Conservation (phyloP, 2,113 vertebrate species). For the Thalassoma bifasciatum region DNA sequence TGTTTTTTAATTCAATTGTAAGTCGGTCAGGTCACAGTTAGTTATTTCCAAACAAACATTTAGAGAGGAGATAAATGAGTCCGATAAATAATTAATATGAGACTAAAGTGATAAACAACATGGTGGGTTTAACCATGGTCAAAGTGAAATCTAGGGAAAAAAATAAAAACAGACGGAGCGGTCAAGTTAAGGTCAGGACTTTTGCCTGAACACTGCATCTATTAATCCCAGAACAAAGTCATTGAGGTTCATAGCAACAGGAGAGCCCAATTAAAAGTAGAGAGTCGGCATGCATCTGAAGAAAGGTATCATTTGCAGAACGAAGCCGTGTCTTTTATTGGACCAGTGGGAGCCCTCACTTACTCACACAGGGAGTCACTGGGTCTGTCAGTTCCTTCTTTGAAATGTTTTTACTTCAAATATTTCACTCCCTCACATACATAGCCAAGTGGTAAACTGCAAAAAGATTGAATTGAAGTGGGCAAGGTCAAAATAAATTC, state of each 20-base stretch:
- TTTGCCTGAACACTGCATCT: conserved; percentile 73
- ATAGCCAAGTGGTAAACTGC: conserved; percentile 33
- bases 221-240: conserved; percentile 82
- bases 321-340: conserved; percentile 73
- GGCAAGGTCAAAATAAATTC: neutral
- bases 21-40: no score
- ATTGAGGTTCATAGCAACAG: conserved; percentile 79
- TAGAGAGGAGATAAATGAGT: no score
- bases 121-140: neutral
- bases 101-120: neutral
- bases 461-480: conserved; percentile 6
- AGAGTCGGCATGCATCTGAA: conserved; percentile 63
- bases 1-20: no score
- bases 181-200: conserved; percentile 73
- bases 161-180: conserved; percentile 31
- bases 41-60: no score
- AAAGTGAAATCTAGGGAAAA: conserved; percentile 18
- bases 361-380: conserved; percentile 65
- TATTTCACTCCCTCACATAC: conserved; percentile 50
- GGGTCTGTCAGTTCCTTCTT: conserved; percentile 61
- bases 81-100: neutral
- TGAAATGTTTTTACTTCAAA: conserved; percentile 63
- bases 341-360: conserved; percentile 65
- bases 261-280: conserved; percentile 81
- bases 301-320: conserved; percentile 74